phyloP scores from a whole-genome alignment of 2,888 invertebrate species.

The Archips xylosteana region DNA sequence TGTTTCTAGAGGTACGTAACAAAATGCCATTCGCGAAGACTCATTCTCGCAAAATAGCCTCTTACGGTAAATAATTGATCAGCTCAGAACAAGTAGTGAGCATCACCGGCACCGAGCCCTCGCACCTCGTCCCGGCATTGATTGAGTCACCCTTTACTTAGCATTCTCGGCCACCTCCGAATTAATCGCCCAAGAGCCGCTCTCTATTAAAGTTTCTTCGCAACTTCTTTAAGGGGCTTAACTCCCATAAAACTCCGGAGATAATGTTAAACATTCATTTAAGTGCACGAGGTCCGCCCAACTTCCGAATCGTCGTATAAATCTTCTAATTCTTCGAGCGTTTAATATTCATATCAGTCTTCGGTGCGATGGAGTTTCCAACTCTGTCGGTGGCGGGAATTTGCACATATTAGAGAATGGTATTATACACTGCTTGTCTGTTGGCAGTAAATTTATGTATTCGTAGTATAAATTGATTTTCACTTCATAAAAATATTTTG shows the following conservation, averaged over 20 bases:
- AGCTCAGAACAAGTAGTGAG: not conserved
- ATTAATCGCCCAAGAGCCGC: slow-evolving; percentile 82
- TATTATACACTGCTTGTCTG: not conserved
- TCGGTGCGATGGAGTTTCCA: slow-evolving; percentile 46
- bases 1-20: not conserved
- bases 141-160: slow-evolving; percentile 71
- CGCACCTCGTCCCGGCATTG: slow-evolving; percentile 25
- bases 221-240: slow-evolving; percentile 81
- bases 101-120: not conserved
- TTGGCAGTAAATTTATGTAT: not conserved
- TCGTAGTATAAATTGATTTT: not conserved
- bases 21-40: not conserved
- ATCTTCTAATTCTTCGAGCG: slow-evolving; percentile 82
- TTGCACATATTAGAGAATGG: slow-evolving; percentile 24
- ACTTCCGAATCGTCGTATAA: slow-evolving; percentile 81
- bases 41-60: not conserved
- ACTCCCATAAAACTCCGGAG: slow-evolving; percentile 79
- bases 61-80: slow-evolving; percentile 1
- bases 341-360: slow-evolving; percentile 85
- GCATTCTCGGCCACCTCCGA: slow-evolving; percentile 80
- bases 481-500: not conserved
- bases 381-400: slow-evolving; percentile 28
- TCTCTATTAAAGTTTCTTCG: slow-evolving; percentile 83
- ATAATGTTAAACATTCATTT: slow-evolving; percentile 86
- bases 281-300: slow-evolving; percentile 71